phyloP scores from a whole-genome alignment of 1,140 invertebrate species.

The Teleopsis dalmanni region DNA sequence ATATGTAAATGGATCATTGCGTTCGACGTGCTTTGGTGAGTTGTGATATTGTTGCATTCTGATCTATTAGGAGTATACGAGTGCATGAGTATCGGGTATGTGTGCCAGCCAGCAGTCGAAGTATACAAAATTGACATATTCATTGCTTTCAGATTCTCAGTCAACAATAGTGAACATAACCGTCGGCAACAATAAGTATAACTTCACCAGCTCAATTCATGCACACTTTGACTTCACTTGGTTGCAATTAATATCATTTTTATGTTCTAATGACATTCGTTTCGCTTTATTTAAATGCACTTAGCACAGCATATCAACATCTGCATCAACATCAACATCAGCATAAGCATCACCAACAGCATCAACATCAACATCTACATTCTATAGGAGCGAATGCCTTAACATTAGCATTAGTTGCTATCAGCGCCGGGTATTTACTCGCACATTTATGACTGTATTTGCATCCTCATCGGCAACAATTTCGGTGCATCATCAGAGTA shows the following conservation, averaged over 20 bases:
- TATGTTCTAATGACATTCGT: slow-evolving; percentile 10
- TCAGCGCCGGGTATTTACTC: too few relatives aligned
- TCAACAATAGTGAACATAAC: too few relatives aligned
- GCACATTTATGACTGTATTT: too few relatives aligned
- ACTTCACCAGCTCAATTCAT: background rate
- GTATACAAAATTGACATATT: too few relatives aligned
- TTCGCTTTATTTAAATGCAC: background rate
- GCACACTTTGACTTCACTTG: slow-evolving; percentile 1
- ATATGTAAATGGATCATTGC: slow-evolving; percentile 4
- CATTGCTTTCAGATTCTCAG: background rate
- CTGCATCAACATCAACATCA: background rate
- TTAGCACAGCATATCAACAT: background rate
- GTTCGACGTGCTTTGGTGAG: background rate
- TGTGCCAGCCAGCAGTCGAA: too few relatives aligned
- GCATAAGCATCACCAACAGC: too few relatives aligned
- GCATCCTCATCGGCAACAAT: background rate
- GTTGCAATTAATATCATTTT: slow-evolving; percentile 11
- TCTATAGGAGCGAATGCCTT: too few relatives aligned
- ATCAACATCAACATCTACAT: too few relatives aligned
- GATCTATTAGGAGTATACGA: slow-evolving; percentile 8
- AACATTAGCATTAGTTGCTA: too few relatives aligned
- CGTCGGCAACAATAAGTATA: slow-evolving; percentile 1
- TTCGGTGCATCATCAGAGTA: background rate
- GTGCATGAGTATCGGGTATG: too few relatives aligned
- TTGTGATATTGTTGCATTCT: background rate